Conservation (phyloP, 1,140 invertebrate genomes). For the Phymorhynchus buccinoides region DNA sequence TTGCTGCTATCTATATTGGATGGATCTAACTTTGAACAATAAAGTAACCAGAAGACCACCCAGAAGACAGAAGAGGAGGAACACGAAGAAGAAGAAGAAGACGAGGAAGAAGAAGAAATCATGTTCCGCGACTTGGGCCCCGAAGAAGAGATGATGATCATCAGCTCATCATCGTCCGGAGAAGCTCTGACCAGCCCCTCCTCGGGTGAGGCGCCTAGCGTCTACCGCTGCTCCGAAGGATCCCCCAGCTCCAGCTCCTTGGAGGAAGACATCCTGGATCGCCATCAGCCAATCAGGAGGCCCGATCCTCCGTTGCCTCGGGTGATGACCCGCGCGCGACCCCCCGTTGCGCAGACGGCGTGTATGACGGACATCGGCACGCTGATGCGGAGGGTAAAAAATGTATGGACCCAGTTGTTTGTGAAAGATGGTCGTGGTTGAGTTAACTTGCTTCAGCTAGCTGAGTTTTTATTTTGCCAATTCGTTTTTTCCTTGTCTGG, state of each 20-base stretch:
- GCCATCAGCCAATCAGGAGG: too few species aligned
- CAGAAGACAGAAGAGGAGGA: too few species aligned
- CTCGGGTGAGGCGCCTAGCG: neutral
- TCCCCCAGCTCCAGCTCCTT: neutral
- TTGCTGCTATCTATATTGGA: too few species aligned
- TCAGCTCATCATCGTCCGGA: neutral
- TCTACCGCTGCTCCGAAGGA: neutral
- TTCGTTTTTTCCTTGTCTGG: too few species aligned
- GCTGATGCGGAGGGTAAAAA: constrained; percentile 56
- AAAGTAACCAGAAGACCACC: too few species aligned
- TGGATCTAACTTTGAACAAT: too few species aligned
- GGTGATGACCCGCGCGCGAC: neutral
- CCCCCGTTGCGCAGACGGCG: too few species aligned
- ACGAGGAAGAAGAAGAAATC: neutral
- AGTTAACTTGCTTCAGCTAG: neutral
- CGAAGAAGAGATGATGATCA: neutral
- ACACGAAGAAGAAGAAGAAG: too few species aligned
- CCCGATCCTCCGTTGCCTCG: neutral
- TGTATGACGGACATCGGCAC: constrained; percentile 57
- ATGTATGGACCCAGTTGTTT: constrained; percentile 44
- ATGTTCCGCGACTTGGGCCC: neutral
- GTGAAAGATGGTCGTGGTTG: neutral
- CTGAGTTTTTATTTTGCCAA: too few species aligned
- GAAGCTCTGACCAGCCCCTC: neutral
- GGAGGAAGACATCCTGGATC: neutral